Evolutionary conservation across 1,140 invertebrate species (phyloP).

Genomic region (Harpegnathos saltator): DNA sequence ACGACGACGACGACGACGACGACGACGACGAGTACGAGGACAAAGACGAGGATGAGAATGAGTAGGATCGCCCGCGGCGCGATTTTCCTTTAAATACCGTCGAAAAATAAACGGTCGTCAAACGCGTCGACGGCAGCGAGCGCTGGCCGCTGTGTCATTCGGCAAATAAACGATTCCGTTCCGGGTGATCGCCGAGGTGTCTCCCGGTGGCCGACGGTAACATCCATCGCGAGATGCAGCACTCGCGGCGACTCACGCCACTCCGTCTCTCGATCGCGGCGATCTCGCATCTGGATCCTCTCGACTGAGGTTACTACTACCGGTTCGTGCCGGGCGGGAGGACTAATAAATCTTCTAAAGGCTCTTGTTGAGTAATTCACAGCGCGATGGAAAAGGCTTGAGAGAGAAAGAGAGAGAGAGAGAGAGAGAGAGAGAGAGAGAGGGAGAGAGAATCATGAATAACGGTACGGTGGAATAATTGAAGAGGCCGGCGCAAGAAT

Average conservation of each 20-base stretch:
- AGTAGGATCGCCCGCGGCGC: slow-evolving; percentile 47
- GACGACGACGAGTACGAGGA: no score
- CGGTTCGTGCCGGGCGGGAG: slow-evolving; percentile 56
- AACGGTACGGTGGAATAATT: slow-evolving; percentile 28
- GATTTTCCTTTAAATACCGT: slow-evolving; percentile 60
- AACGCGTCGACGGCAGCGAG: not conserved
- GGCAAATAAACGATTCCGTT: slow-evolving; percentile 79
- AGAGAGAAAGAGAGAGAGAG: no score
- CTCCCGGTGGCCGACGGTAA: slow-evolving; percentile 75
- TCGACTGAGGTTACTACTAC: slow-evolving; percentile 65
- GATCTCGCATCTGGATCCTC: slow-evolving; percentile 62
- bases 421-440: no score
- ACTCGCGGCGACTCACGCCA: slow-evolving; percentile 71
- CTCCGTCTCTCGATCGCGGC: slow-evolving; percentile 65
- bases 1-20: no score
- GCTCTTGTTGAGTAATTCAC: slow-evolving; percentile 48
- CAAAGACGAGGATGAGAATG: no score
- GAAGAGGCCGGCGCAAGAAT: not conserved
- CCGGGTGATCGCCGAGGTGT: slow-evolving; percentile 77
- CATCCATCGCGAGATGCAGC: slow-evolving; percentile 72
- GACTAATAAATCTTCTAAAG: slow-evolving; percentile 46
- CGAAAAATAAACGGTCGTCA: not conserved
- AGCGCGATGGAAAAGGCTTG: slow-evolving; percentile 10
- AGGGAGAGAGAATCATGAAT: slow-evolving; percentile 25
- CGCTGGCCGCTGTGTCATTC: slow-evolving; percentile 64